Evolutionary conservation across 2,888 invertebrate species (phyloP).

Genomic region (Sturmia bella): DNA sequence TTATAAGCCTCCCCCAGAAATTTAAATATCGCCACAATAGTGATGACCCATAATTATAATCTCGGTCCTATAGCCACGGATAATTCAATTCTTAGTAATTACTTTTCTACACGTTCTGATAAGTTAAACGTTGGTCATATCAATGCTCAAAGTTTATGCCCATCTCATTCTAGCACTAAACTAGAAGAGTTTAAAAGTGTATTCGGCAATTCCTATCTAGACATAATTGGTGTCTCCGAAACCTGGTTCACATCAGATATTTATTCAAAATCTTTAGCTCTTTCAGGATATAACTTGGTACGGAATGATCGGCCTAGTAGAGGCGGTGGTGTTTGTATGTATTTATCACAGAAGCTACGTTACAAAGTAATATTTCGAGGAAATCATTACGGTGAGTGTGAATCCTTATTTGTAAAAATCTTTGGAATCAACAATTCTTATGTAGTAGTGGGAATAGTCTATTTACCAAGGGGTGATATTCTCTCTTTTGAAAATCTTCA

Average conservation of each 20-base stretch:
- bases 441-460: not conserved
- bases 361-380: not conserved
- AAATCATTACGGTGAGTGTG: not conserved
- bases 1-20: not conserved
- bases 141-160: slow-evolving; percentile 14
- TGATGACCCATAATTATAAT: not conserved
- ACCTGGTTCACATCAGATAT: slow-evolving; percentile 12
- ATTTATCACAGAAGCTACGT: not conserved
- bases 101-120: not conserved
- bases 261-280: not conserved
- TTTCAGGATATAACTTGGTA: not conserved
- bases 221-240: slow-evolving; percentile 10
- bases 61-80: not conserved
- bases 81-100: not conserved
- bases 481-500: not conserved
- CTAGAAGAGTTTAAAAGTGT: slow-evolving; percentile 10
- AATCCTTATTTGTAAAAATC: not conserved
- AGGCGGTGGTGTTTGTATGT: slow-evolving; percentile 5
- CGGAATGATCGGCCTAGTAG: not conserved
- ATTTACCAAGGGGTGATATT: not conserved
- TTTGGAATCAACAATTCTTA: not conserved
- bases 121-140: not conserved
- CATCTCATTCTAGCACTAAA: not conserved
- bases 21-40: not conserved
- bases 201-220: not conserved